These are phyloP conservation scores for Amblyornis subalaris DNA, from an alignment of 2,113 vertebrate genomes.

Conservation along the genomic window DNA sequence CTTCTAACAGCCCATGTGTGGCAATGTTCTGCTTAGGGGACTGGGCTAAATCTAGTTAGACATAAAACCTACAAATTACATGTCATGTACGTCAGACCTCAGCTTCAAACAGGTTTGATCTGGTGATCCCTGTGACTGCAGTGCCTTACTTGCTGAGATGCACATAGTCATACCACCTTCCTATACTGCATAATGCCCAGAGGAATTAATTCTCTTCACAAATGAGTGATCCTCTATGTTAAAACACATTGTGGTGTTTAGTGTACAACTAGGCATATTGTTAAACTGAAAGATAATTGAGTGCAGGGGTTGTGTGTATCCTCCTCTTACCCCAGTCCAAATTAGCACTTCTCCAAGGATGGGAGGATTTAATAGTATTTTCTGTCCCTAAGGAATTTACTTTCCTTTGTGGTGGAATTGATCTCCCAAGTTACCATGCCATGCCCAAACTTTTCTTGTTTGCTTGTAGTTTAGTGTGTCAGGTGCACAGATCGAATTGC, in stretches of 20 bases:
- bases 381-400: neutral
- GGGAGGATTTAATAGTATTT: neutral
- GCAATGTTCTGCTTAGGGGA: neutral
- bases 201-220: neutral
- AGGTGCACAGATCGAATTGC: neutral
- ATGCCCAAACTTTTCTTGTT: neutral
- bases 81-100: fast-evolving
- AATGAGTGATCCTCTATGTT: neutral
- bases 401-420: neutral
- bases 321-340: neutral
- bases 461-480: neutral
- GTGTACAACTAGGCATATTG: neutral
- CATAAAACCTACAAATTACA: neutral
- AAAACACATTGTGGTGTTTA: neutral
- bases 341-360: neutral
- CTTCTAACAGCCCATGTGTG: fast-evolving
- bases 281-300: neutral
- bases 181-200: neutral
- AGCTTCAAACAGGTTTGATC: fast-evolving
- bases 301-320: neutral
- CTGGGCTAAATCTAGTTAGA: neutral
- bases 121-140: neutral
- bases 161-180: fast-evolving
- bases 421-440: neutral
- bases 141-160: neutral